Evolutionary conservation across 2,888 invertebrate species (phyloP), one percentile per base, ranked within the genome.

Genomic region (Drosophila rubida): DNA sequence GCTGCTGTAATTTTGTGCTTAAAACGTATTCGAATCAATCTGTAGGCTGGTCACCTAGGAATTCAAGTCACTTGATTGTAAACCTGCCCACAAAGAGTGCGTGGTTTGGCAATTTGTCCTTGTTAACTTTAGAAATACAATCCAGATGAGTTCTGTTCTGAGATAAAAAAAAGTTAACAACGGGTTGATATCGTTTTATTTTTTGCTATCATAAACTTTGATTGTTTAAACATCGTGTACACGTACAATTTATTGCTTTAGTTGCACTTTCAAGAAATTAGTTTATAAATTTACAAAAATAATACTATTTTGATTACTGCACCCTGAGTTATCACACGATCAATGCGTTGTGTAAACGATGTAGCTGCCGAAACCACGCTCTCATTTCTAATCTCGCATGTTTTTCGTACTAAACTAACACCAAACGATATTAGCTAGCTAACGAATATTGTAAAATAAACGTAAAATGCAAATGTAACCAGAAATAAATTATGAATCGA

Each of bases 1-100:
- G 13, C 16, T 49, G 85, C 84, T 80, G 85, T 80, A 73, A 53
- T 55, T 42, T 69, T 58, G 80, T 58, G 80, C 80, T 87, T 79
- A 25, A 13, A 22, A 61, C 19, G 23, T 39, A 58, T 30, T 25
- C 6, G 25, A 53, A 59, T 14, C 22, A 48, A 45, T 39, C n/a
- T 50, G 49, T 79, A 68, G 76, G 86, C 65, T 63, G 42, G 50
- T 55, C 67, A 68, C 67, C 51, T 74, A 78, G 81, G 78, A 60
- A 46, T 51, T 37, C 30, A 54, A 64, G 57, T 45, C 78, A 62
- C 62, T 54, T 30, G 14, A 49, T 51, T 58, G 53, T 58, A 53
- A 54, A 63, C 37, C 35, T 49, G 22, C 11, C 37, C 49, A 8
- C 5, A 2, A 27, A 50, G 19, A 39, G 39, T 23, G 86, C 32